A percentile compares a stretch with the other conserved stretches of the same genome.
phyloP scores from a whole-genome alignment of 2,113 vertebrate species.

The Leptocoma aspasia region DNA sequence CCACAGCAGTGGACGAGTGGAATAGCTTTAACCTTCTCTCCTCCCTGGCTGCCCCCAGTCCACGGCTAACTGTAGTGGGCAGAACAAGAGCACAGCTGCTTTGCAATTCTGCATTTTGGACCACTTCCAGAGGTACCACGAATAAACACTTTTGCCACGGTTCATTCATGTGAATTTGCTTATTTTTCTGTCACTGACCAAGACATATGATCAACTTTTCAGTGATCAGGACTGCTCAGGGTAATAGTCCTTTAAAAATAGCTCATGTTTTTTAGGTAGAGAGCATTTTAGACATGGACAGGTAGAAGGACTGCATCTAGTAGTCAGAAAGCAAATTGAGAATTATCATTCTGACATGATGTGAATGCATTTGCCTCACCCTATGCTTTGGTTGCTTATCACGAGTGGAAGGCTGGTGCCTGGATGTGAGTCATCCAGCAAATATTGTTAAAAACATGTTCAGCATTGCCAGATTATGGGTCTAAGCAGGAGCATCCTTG shows the following conservation, averaged over 20 bases:
- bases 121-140: background rate
- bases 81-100: background rate
- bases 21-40: background rate
- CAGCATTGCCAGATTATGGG: background rate
- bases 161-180: background rate
- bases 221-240: background rate
- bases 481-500: background rate
- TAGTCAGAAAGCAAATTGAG: background rate
- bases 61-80: background rate
- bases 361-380: background rate
- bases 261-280: background rate
- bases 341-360: background rate
- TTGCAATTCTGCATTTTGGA: background rate
- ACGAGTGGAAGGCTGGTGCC: background rate
- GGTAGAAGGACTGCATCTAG: background rate
- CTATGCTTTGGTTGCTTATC: background rate
- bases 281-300: background rate
- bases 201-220: background rate
- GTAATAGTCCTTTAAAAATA: background rate
- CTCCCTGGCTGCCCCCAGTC: background rate
- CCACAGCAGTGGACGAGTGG: background rate
- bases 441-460: background rate
- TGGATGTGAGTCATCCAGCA: background rate
- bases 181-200: background rate
- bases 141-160: background rate